These are phyloP conservation scores for Meda fulgida DNA, from an alignment of 2,797 vertebrate genomes.

Conservation along the genomic window DNA sequence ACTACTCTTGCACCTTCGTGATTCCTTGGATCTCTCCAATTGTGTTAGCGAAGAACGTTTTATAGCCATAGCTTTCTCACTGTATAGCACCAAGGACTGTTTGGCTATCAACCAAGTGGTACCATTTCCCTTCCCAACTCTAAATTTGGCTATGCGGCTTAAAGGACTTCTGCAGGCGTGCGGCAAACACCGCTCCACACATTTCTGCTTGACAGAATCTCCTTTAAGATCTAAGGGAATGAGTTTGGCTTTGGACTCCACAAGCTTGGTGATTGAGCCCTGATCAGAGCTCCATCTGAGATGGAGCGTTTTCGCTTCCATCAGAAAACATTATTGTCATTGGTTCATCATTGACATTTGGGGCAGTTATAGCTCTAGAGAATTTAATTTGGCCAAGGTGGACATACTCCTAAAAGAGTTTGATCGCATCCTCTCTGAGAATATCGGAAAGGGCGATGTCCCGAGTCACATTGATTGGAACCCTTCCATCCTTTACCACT, in stretches of 20 bases:
- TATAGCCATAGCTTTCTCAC: not conserved
- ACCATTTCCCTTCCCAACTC: not conserved
- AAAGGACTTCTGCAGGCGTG: conserved; percentile 39
- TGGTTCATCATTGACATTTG: not conserved
- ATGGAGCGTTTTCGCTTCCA: conserved; percentile 50
- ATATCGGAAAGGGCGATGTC: not conserved
- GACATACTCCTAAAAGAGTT: not conserved
- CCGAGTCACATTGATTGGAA: not conserved
- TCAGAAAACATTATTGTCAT: conserved; percentile 43
- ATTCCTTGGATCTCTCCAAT: conserved; percentile 47
- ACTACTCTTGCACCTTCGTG: conserved; percentile 18
- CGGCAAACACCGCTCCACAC: conserved; percentile 46
- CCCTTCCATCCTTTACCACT: not conserved
- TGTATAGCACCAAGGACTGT: not conserved
- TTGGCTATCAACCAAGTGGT: conserved; percentile 13
- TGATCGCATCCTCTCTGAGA: conserved; percentile 43
- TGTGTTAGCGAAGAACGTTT: conserved; percentile 53
- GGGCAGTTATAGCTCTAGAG: conserved; percentile 12
- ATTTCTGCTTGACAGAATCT: conserved; percentile 42
- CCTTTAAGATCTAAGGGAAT: conserved; percentile 47
- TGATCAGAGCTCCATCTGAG: conserved; percentile 43
- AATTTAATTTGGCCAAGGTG: conserved; percentile 46
- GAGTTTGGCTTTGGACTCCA: conserved; percentile 51
- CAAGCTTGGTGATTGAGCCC: not conserved
- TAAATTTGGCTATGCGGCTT: not conserved